Evolutionary conservation across 1,140 invertebrate species (phyloP).

Genomic region (Drosophila littoralis): DNA sequence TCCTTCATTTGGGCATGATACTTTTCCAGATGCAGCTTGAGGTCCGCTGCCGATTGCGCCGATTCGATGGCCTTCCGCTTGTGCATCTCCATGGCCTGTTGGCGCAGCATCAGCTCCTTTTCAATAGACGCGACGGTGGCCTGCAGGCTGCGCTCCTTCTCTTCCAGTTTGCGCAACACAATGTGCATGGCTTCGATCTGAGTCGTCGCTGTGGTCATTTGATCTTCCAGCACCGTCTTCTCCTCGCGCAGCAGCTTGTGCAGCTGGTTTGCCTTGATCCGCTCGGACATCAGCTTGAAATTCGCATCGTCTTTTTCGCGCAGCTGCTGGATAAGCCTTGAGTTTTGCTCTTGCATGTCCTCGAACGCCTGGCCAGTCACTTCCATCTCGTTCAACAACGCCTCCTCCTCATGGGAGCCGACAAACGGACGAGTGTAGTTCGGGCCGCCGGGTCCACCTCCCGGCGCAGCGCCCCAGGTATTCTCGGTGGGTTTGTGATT

Average conservation of each 20-base stretch:
- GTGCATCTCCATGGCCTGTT: slow-evolving; percentile 98
- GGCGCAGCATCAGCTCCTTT: slow-evolving; percentile 95
- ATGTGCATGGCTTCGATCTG: slow-evolving; percentile 98
- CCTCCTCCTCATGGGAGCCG: slow-evolving; percentile 95
- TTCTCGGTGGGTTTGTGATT: slow-evolving; percentile 92
- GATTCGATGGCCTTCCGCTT: slow-evolving; percentile 98
- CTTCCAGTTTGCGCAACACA: slow-evolving; percentile 97
- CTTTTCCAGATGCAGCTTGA: slow-evolving; percentile 98
- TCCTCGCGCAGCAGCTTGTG: slow-evolving; percentile 97
- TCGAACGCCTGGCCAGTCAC: slow-evolving; percentile 99
- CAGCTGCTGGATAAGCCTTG: slow-evolving; percentile 96
- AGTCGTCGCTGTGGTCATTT: slow-evolving; percentile 92
- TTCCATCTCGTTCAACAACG: slow-evolving; percentile 99
- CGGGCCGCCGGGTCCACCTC: slow-evolving; percentile 52
- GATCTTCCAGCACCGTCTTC: slow-evolving; percentile 81
- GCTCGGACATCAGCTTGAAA: slow-evolving; percentile 99
- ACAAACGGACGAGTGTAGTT: slow-evolving; percentile 87
- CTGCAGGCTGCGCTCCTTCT: slow-evolving; percentile 97
- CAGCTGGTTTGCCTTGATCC: slow-evolving; percentile 98
- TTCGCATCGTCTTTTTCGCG: slow-evolving; percentile 99
- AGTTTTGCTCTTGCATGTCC: slow-evolving; percentile 99
- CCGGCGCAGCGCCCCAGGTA: slow-evolving; percentile 83
- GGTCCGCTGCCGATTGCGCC: slow-evolving; percentile 97
- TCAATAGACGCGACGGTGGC: slow-evolving; percentile 96
- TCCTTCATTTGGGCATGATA: slow-evolving; percentile 99